Base-by-base conservation (phyloP, 2,888 invertebrate species). In the Synergus umbraculus region DNA sequence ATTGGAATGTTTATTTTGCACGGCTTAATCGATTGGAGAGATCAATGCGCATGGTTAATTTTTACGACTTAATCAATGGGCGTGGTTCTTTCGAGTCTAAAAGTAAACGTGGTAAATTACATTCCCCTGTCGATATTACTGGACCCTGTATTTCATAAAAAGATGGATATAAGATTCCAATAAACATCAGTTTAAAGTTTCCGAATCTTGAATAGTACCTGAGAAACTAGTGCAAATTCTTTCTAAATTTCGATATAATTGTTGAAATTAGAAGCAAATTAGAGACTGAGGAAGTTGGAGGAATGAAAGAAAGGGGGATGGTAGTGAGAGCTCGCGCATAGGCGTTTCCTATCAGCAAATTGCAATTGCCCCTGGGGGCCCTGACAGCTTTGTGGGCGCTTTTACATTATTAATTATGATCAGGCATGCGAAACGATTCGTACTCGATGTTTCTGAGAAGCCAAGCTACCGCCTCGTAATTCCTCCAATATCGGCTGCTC, bases 371-470 rank as follows among this genome's bases (percentile, higher is more conserved):
- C 82, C 83, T 78, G 78, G 83, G 81, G 80, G 78, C 84, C 81
- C 85, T 73, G 89, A 89, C 90, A 90, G 89, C 90, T 90, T 90
- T 89, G 90, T 88, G 89, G 88, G 88, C 87, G 88, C 88, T 85
- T 87, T 85, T 86, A 85, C 87, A 86, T 90, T 91, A 91, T 91
- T 91, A 91, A 91, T 91, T 91, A 91, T 89, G 88, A 89, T 86
- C 91, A 90, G 87, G 90, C 91, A 91, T 91, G 91, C 91, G 89
- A 91, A 89, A 91, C 90, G 89, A 89, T 90, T 88, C 87, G 86
- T 87, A 86, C 83, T 64, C 43, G 85, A 78, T 80, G 85, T 87
- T 86, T 84, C 81, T 84, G 85, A 86, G 86, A 83, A 80, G 76
- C 86, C 81, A 84, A 83, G 88, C 87, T 86, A 88, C 78, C 82